Evolutionary conservation across 2,113 vertebrate species (phyloP).

Genomic region (Neodon shergylaensis): DNA sequence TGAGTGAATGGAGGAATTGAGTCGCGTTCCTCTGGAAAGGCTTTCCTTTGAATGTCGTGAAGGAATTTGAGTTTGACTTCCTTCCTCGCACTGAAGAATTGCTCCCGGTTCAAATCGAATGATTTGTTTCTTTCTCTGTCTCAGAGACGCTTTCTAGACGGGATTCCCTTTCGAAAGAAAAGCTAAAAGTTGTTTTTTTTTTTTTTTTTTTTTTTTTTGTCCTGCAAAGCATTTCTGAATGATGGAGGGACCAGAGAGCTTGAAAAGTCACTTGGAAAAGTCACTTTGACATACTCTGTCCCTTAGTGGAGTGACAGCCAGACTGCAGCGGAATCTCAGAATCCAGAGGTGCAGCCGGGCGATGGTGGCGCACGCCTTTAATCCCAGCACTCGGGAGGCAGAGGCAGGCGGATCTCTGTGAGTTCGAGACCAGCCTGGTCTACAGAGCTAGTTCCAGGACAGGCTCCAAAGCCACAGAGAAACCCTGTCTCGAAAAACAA

Average conservation of each 20-base stretch:
- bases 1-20: neutral
- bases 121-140: neutral
- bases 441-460: too few relatives aligned
- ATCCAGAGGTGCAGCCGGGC: neutral
- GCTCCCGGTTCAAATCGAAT: neutral
- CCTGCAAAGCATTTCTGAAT: neutral
- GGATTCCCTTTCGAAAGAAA: slow-evolving; percentile 22
- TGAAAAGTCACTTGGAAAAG: neutral
- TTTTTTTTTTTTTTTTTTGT: neutral
- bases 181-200: neutral
- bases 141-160: slow-evolving; percentile 56
- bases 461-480: too few relatives aligned
- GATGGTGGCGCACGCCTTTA: too few relatives aligned
- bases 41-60: neutral
- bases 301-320: neutral
- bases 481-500: too few relatives aligned
- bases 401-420: too few relatives aligned
- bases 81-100: neutral
- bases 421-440: too few relatives aligned
- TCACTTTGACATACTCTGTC: neutral
- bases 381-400: too few relatives aligned
- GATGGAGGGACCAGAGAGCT: neutral
- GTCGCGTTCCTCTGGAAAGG: slow-evolving; percentile 33
- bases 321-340: too few relatives aligned
- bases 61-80: neutral